These are phyloP conservation scores for Margarornis squamiger DNA, from an alignment of 2,797 vertebrate genomes.

Conservation along the genomic window DNA sequence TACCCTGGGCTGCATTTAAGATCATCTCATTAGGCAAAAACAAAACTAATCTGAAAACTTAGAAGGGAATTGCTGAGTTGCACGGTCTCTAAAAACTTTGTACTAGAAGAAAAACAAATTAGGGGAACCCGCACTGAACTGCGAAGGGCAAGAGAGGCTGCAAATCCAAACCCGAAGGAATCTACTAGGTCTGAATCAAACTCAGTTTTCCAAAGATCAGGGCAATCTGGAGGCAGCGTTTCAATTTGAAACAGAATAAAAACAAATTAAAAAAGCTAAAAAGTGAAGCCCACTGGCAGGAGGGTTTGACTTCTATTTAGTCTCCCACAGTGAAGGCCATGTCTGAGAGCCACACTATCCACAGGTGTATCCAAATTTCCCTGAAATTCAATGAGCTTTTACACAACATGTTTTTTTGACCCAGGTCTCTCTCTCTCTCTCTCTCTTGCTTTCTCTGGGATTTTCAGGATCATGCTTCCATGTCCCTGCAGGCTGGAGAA, in stretches of 20 bases:
- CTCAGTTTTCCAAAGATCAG: neutral
- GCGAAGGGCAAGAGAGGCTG: neutral
- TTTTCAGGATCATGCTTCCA: neutral
- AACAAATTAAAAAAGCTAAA: neutral
- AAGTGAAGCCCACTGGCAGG: neutral
- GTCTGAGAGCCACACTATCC: neutral
- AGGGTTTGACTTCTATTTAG: neutral
- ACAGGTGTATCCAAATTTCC: neutral
- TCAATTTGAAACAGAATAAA: neutral
- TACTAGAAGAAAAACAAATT: neutral
- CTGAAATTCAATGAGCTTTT: neutral
- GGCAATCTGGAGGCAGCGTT: neutral
- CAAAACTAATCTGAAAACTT: slow-evolving; percentile 17
- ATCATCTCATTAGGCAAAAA: neutral
- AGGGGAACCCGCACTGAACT: neutral
- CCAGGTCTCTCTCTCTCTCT: neutral
- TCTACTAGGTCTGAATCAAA: neutral
- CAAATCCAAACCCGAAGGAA: neutral
- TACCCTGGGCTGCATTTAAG: neutral
- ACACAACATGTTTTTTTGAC: neutral
- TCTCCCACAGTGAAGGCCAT: neutral
- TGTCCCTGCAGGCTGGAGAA: neutral
- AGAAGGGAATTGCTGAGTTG: neutral
- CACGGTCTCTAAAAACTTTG: neutral
- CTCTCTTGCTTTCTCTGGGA: neutral